Percentiles rank a stretch among this genome's conserved stretches.
These are phyloP conservation scores for Rhagoletis pomonella DNA, from an alignment of 1,140 invertebrate genomes.

Conservation along the genomic window DNA sequence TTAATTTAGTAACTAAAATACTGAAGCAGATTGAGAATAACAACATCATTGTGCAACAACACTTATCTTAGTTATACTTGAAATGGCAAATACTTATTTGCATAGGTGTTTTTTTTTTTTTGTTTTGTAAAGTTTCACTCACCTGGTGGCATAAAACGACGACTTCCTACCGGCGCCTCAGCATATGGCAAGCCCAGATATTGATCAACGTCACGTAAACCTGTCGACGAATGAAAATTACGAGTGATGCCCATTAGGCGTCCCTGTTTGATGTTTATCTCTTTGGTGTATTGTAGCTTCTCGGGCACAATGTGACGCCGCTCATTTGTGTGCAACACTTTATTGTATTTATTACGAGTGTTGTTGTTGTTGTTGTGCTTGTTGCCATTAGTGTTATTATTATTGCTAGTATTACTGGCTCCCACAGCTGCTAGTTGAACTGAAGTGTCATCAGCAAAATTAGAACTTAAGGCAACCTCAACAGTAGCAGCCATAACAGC, in stretches of 20 bases:
- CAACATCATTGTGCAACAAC: too few species aligned
- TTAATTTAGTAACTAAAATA: too few species aligned
- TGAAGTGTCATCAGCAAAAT: neutral
- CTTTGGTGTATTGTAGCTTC: conserved; percentile 72
- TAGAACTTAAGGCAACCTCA: conserved; percentile 7
- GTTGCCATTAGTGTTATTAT: conserved; percentile 2
- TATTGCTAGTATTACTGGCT: neutral
- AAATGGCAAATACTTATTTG: too few species aligned
- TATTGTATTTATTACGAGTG: conserved; percentile 49
- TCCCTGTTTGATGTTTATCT: conserved; percentile 77
- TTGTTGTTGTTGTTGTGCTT: conserved; percentile 50
- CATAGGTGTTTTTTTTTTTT: too few species aligned
- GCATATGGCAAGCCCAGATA: conserved; percentile 92
- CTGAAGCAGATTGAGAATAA: too few species aligned
- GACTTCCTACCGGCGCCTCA: conserved; percentile 86
- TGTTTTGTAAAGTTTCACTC: conserved; percentile 67
- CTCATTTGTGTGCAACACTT: conserved; percentile 63
- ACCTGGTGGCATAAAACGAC: conserved; percentile 91
- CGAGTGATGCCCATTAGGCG: conserved; percentile 78
- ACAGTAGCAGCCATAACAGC: neutral
- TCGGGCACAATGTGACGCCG: conserved; percentile 70
- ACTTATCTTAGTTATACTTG: too few species aligned
- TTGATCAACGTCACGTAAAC: conserved; percentile 78
- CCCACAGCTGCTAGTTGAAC: neutral
- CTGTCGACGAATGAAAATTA: conserved; percentile 76